phyloP scores from a whole-genome alignment of 2,113 vertebrate species.

The Axis porcinus region DNA sequence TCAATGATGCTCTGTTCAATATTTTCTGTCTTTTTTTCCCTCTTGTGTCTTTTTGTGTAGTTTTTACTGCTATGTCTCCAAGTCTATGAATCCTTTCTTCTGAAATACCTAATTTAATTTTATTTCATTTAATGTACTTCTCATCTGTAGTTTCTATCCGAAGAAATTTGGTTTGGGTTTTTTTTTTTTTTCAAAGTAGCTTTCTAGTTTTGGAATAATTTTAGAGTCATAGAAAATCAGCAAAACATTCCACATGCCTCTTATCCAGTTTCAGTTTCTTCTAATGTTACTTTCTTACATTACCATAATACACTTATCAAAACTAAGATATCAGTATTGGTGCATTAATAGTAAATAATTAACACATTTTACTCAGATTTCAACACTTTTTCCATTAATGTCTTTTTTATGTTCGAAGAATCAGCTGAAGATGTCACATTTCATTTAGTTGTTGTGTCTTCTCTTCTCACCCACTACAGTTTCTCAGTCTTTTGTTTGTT shows the following conservation, averaged over 20 bases:
- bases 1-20: not conserved
- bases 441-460: not conserved
- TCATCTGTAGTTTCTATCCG: not conserved
- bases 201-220: not conserved
- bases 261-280: not conserved
- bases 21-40: not conserved
- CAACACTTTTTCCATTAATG: not conserved
- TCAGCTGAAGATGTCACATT: not conserved
- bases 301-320: not conserved
- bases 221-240: not conserved
- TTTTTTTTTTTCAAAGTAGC: not conserved
- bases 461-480: not conserved
- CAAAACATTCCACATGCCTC: not conserved
- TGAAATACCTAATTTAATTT: constrained; percentile 5
- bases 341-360: not conserved
- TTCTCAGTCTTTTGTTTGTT: not conserved
- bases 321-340: not conserved
- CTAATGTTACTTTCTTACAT: not conserved
- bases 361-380: not conserved
- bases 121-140: not conserved
- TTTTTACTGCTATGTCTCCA: not conserved
- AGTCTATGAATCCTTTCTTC: not conserved
- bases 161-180: not conserved
- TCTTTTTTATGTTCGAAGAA: not conserved
- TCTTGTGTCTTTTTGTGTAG: not conserved